These are phyloP conservation scores for Rhodeus uyekii DNA, from an alignment of 2,797 vertebrate genomes.

Conservation along the genomic window DNA sequence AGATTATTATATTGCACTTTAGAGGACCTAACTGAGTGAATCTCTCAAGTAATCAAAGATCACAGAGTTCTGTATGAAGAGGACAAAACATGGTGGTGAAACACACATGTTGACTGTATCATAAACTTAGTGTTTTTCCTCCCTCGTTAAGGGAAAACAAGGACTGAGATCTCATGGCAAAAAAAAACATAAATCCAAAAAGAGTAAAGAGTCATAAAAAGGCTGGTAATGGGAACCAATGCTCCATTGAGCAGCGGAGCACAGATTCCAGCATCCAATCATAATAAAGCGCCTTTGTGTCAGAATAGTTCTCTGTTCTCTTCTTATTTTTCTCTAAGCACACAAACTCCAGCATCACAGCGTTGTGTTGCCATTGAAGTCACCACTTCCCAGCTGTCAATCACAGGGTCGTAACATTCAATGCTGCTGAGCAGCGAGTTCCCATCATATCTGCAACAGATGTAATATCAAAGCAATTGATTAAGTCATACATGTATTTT, in stretches of 20 bases:
- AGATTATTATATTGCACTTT: conserved; percentile 82
- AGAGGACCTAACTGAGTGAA: conserved; percentile 71
- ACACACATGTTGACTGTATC: conserved; percentile 21
- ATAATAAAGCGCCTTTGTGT: conserved; percentile 12
- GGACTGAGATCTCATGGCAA: conserved; percentile 34
- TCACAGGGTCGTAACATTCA: conserved; percentile 96
- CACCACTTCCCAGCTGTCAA: conserved; percentile 98
- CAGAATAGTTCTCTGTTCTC: conserved; percentile 7
- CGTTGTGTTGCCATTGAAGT: conserved; percentile 99
- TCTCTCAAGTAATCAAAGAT: conserved; percentile 68
- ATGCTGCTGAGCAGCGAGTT: conserved; percentile 98
- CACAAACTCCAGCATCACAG: conserved; percentile 96
- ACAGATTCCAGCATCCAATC: conserved; percentile 27
- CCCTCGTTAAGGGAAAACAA: not conserved
- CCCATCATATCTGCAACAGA: conserved; percentile 87
- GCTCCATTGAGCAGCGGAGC: not conserved
- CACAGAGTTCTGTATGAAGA: conserved; percentile 27
- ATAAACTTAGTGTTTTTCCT: conserved; percentile 23
- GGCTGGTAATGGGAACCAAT: conserved; percentile 6
- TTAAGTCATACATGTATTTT: not conserved
- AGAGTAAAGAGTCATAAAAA: conserved; percentile 22
- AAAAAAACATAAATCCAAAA: conserved; percentile 28
- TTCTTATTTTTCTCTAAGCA: conserved; percentile 93
- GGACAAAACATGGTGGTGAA: conserved; percentile 32
- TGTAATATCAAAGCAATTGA: not conserved